These are phyloP conservation scores for Charanyca ferruginea DNA, from an alignment of 2,888 invertebrate species.

Conservation along the genomic window DNA sequence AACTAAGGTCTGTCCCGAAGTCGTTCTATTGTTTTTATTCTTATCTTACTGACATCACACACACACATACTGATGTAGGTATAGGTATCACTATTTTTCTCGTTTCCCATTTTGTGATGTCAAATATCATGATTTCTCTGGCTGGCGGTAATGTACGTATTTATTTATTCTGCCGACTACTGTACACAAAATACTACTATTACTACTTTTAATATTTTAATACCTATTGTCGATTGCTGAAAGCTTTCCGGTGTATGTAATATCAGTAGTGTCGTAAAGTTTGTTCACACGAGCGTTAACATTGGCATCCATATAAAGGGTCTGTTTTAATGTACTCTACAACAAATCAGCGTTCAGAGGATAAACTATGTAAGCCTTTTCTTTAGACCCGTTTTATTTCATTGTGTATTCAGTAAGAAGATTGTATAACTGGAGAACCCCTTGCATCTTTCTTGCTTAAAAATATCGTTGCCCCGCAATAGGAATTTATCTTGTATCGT, in stretches of 20 bases:
- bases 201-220: no score
- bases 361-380: neutral
- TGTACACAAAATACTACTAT: neutral
- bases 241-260: neutral
- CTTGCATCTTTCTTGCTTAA: no score
- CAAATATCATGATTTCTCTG: neutral
- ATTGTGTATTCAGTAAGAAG: neutral
- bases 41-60: neutral
- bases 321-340: neutral
- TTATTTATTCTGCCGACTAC: no score
- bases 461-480: no score
- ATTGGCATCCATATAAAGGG: neutral
- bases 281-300: constrained; percentile 13
- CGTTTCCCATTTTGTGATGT: no score
- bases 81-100: no score
- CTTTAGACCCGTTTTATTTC: neutral
- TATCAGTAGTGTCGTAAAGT: neutral
- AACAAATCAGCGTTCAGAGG: neutral
- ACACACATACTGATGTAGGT: no score
- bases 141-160: no score
- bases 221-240: neutral
- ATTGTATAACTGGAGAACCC: neutral
- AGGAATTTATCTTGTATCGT: no score
- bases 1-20: neutral
- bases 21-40: neutral